Evolutionary conservation across 1,140 invertebrate genomes (phyloP).

Genomic region (Panulirus ornatus): DNA sequence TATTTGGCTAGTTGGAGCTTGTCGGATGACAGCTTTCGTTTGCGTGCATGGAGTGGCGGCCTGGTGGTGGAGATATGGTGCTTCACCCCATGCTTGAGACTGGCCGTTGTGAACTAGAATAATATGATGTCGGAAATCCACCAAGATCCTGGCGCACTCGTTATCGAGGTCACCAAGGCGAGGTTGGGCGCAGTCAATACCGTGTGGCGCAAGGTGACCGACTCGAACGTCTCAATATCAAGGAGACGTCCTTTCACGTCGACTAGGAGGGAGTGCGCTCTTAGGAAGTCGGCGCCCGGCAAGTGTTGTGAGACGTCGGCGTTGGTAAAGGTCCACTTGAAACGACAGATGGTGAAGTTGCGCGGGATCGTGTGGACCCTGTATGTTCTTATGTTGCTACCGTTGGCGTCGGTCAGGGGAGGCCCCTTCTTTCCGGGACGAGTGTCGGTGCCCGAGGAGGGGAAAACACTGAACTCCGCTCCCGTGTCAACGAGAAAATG

Average conservation of each 20-base stretch:
- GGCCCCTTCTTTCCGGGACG: not conserved
- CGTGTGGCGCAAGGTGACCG: not conserved
- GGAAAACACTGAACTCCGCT: conserved; percentile 25
- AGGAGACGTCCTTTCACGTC: too few species aligned
- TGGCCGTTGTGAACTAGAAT: not conserved
- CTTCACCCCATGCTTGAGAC: not conserved
- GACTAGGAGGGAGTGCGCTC: too few species aligned
- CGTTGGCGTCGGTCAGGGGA: too few species aligned
- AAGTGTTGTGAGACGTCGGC: conserved; percentile 54
- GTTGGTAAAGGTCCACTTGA: conserved; percentile 46
- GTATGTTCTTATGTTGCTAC: too few species aligned
- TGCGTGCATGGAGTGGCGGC: not conserved
- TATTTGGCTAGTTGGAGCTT: conserved; percentile 74
- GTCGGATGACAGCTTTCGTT: conserved; percentile 76
- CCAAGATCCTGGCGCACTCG: too few species aligned
- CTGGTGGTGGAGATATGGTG: too few species aligned
- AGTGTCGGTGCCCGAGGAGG: not conserved
- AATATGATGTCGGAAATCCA: not conserved
- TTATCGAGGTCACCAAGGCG: too few species aligned
- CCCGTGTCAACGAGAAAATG: too few species aligned
- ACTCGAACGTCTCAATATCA: not conserved
- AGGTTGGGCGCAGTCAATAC: too few species aligned
- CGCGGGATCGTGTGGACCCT: not conserved
- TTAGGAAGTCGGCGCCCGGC: too few species aligned
- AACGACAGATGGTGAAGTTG: conserved; percentile 37